phyloP scores from a whole-genome alignment of 2,888 invertebrate genomes.

The Acanthosepion lycidas region DNA sequence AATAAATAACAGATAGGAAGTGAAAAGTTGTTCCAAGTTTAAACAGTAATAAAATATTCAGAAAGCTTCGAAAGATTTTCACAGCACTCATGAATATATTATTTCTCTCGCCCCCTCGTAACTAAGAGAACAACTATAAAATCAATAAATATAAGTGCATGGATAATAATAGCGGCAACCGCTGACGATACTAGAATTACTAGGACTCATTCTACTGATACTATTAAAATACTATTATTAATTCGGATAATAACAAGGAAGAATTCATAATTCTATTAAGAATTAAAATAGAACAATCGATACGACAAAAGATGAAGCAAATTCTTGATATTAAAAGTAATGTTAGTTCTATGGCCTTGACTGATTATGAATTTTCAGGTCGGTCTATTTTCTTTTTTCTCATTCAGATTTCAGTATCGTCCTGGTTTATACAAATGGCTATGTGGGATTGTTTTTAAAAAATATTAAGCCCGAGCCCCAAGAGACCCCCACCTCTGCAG shows the following conservation, averaged over 20 bases:
- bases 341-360: too few relatives aligned
- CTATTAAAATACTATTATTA: background rate
- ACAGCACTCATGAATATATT: background rate
- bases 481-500: too few relatives aligned
- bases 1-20: background rate
- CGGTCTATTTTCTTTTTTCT: too few relatives aligned
- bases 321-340: too few relatives aligned
- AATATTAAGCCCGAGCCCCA: too few relatives aligned
- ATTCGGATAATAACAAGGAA: background rate
- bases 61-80: background rate
- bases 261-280: too few relatives aligned
- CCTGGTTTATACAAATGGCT: too few relatives aligned
- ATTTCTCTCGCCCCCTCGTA: background rate
- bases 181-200: background rate
- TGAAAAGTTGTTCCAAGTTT: conserved; percentile 4
- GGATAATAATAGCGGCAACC: background rate
- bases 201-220: background rate
- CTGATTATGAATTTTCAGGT: too few relatives aligned
- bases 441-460: too few relatives aligned
- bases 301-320: background rate
- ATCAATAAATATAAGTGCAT: background rate
- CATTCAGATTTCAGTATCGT: too few relatives aligned
- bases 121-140: conserved; percentile 33
- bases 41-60: background rate
- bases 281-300: background rate